A percentile compares a stretch with the other conserved stretches of the same genome.
These are phyloP conservation scores for Sebastes fasciatus DNA, from an alignment of 2,113 vertebrate species.

Conservation along the genomic window DNA sequence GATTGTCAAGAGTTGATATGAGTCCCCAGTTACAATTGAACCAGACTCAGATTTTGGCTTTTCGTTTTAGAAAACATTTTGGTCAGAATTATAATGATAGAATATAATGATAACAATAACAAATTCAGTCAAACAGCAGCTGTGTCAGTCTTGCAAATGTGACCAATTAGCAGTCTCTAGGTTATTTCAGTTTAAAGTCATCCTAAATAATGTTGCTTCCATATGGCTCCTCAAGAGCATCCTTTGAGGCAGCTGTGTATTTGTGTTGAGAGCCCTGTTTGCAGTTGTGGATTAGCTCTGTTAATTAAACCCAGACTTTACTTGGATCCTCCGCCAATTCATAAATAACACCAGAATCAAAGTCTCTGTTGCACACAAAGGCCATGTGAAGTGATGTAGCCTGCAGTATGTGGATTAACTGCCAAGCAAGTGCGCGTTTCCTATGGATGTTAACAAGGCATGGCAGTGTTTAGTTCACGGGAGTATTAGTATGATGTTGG, in stretches of 20 bases:
- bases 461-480: constrained; percentile 2
- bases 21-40: background rate
- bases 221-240: constrained; percentile 36
- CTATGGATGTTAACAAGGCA: constrained; percentile 48
- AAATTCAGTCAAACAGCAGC: background rate
- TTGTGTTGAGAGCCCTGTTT: constrained; percentile 55
- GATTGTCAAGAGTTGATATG: background rate
- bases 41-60: background rate
- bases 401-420: constrained; percentile 13
- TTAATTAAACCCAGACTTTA: constrained; percentile 72
- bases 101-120: too few relatives aligned
- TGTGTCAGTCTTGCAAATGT: background rate
- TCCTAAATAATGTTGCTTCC: constrained; percentile 22
- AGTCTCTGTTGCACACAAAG: constrained; percentile 41
- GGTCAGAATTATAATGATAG: background rate
- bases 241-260: constrained; percentile 57
- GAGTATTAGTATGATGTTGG: constrained; percentile 5
- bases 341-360: constrained; percentile 72
- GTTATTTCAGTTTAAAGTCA: constrained; percentile 2
- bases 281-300: constrained; percentile 59
- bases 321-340: constrained; percentile 51
- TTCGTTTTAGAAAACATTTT: background rate
- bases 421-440: constrained; percentile 46
- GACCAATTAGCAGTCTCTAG: background rate
- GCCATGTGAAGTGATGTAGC: constrained; percentile 38